These are phyloP conservation scores for Eledone cirrhosa DNA, from an alignment of 2,888 invertebrate genomes.

Conservation along the genomic window DNA sequence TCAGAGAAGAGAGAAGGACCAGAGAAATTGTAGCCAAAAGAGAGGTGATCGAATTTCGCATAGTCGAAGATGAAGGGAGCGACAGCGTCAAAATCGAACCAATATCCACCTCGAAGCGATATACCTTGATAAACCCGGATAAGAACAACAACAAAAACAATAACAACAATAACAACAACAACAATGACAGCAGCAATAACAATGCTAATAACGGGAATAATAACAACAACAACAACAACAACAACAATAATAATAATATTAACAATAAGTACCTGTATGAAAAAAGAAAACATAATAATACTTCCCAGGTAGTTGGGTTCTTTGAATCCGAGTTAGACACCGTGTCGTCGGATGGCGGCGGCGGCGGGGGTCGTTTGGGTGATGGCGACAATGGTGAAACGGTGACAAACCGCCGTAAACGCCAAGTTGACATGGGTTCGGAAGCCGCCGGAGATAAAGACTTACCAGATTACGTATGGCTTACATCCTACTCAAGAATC, in stretches of 20 bases:
- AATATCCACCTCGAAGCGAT: background rate
- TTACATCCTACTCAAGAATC: conserved; percentile 22
- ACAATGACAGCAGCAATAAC: no score
- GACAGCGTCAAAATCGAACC: conserved; percentile 6
- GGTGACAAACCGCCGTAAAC: conserved; percentile 7
- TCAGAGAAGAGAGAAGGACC: background rate
- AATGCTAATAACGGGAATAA: no score
- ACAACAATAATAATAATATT: no score
- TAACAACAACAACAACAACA: no score
- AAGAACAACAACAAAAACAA: no score
- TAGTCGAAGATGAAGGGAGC: conserved; percentile 7
- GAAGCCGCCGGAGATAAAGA: background rate
- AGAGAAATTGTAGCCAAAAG: background rate
- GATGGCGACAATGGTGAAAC: background rate
- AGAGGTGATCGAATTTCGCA: conserved; percentile 24
- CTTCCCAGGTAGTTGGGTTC: conserved; percentile 18
- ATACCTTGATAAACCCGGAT: background rate
- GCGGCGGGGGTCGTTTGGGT: background rate
- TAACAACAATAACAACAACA: no score
- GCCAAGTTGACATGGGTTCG: conserved; percentile 10
- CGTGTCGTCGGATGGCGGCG: background rate
- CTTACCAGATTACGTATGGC: conserved; percentile 20
- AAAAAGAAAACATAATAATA: background rate
- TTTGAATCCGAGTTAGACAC: background rate
- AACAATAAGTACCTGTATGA: no score